Evolutionary conservation across 2,888 invertebrate species (phyloP).

Genomic region (Micropterix aruncella): DNA sequence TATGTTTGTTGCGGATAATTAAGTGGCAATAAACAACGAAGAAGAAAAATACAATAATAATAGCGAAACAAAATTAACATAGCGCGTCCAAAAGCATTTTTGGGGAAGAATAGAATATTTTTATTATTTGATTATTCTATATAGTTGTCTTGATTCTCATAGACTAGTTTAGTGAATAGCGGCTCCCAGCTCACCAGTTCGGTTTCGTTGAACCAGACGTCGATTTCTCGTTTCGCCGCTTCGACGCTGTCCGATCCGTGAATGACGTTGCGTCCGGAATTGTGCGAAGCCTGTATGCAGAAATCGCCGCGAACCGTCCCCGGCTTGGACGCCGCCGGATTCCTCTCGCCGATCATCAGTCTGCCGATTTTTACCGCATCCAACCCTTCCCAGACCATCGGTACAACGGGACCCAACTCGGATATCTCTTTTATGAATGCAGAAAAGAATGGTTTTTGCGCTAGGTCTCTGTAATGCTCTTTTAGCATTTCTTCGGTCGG

Average conservation of each 20-base stretch:
- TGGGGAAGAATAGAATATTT: too few relatives aligned
- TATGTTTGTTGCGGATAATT: too few relatives aligned
- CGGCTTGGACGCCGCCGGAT: constrained; percentile 88
- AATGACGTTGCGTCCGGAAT: constrained; percentile 90
- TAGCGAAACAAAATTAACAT: too few relatives aligned
- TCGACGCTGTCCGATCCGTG: constrained; percentile 97
- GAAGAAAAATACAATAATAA: too few relatives aligned
- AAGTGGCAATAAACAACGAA: too few relatives aligned
- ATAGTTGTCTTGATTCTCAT: too few relatives aligned
- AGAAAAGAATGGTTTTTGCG: constrained; percentile 84
- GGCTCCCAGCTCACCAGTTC: constrained; percentile 74
- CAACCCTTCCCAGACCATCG: constrained; percentile 96
- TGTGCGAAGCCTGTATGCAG: constrained; percentile 86
- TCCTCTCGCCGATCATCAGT: constrained; percentile 92
- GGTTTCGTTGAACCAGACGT: constrained; percentile 86
- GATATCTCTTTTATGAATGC: constrained; percentile 90
- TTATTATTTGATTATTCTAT: too few relatives aligned
- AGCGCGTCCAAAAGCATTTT: too few relatives aligned
- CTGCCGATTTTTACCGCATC: constrained; percentile 92
- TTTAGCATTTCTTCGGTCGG: constrained; percentile 73
- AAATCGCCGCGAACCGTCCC: constrained; percentile 97
- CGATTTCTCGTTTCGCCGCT: constrained; percentile 91
- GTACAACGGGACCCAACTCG: constrained; percentile 88
- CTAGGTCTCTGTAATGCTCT: constrained; percentile 89
- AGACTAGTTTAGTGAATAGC: too few relatives aligned